These are phyloP conservation scores for Momotus momota DNA, from an alignment of 2,797 vertebrate species.

Conservation along the genomic window DNA sequence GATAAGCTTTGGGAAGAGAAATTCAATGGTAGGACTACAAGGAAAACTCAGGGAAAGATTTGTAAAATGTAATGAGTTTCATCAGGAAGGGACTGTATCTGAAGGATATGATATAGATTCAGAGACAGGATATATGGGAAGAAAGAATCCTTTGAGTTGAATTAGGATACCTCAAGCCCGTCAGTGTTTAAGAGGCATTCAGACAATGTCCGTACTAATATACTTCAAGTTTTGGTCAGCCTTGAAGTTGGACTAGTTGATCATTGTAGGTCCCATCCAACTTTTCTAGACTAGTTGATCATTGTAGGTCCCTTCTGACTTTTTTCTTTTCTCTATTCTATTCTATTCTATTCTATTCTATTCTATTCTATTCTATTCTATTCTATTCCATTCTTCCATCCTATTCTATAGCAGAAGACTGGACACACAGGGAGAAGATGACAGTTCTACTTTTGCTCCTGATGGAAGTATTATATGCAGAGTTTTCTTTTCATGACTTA, in stretches of 20 bases:
- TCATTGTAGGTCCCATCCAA: not conserved
- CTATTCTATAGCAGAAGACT: not conserved
- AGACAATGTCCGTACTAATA: not conserved
- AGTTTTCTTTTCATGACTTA: not conserved
- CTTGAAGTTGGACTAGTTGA: not conserved
- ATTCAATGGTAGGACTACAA: not conserved
- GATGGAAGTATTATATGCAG: not conserved
- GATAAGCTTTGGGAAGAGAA: not conserved
- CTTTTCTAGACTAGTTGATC: too few relatives aligned
- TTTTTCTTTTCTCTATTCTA: not conserved
- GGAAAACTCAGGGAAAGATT: not conserved
- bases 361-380: too few relatives aligned
- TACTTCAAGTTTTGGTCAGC: not conserved
- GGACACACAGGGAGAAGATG: not conserved
- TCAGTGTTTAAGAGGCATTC: not conserved
- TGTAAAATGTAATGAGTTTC: not conserved
- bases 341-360: not conserved
- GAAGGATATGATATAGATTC: not conserved
- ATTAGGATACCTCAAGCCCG: not conserved
- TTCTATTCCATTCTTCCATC: too few relatives aligned
- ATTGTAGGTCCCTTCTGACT: not conserved
- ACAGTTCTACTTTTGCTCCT: not conserved
- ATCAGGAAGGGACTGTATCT: not conserved
- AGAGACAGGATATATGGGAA: not conserved
- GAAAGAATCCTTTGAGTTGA: not conserved